Evolutionary conservation across 2,113 vertebrate species (phyloP), one percentile per base, ranked within the genome.

Genomic region (Xiphophorus maculatus): DNA sequence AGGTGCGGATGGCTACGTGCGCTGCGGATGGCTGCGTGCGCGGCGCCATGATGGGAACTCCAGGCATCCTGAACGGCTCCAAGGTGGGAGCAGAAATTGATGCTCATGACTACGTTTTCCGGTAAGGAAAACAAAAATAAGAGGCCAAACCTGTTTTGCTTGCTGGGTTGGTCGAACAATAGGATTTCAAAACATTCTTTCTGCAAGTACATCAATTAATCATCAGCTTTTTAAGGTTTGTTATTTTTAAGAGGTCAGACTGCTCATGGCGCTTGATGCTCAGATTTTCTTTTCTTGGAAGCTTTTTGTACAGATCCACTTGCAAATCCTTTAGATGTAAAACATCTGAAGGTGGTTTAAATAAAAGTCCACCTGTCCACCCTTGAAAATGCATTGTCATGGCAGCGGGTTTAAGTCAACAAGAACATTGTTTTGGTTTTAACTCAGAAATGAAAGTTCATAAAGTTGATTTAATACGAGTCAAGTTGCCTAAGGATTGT

Each of bases 11-110:
- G 89, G 88, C 27, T 98, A 1, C 28, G n/a, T n/a, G 27, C 27
- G 27, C 27, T 28, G 27, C 27, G 27, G 28, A 28, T 28, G 28
- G 28, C 28, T 28, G 97, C 28, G 40, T 96, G 4, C 93, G 85
- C 78, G 98, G 96, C 42, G 97, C 97, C 0, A 96, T 98, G 0
- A 95, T 98, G 80, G 97, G 92, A 22, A 95, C 94, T 0, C 95
- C 91, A 0, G 97, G 96, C 30, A 97, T 98, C 72, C 37, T 98
- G 76, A 96, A 96, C 25, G 92, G 94, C 80, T 98, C 97, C 1
- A 89, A 69, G 25, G 77, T 93, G 93, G 97, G 97, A 78, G 81
- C 79, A 63, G 96, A 97, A 80, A 97, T 97, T 1, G 95, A 98
- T 77, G 81, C 93, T 12, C 97, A 99, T 0, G 94, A 97, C 81